These are phyloP conservation scores for Zoanthus sansibaricus DNA, from an alignment of 92 coral and sea anemone species.

Conservation along the genomic window DNA sequence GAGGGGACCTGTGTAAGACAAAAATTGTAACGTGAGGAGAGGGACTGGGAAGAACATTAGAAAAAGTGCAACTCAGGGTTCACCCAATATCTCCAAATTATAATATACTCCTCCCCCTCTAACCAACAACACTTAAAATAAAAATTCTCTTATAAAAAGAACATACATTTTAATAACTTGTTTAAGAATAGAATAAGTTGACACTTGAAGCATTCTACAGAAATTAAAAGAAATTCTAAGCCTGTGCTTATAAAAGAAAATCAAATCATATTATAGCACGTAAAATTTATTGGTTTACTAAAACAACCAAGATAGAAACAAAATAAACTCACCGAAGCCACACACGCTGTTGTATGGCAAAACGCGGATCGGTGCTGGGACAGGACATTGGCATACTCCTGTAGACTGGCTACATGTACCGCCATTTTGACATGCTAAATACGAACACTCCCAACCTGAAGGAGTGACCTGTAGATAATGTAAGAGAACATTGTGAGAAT, in stretches of 20 bases:
- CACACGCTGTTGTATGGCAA: slow-evolving; percentile 11
- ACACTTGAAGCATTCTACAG: too few species aligned
- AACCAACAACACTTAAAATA: too few species aligned
- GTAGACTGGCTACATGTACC: slow-evolving; percentile 2
- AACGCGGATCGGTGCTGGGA: not conserved
- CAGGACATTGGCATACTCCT: not conserved
- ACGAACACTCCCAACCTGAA: slow-evolving; percentile 10
- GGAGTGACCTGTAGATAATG: not conserved
- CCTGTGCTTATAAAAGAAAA: not conserved
- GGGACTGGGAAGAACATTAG: too few species aligned
- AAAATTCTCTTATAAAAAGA: too few species aligned
- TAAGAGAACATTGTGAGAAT: not conserved
- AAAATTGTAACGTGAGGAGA: too few species aligned
- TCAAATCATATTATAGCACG: not conserved
- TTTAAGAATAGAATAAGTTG: too few species aligned
- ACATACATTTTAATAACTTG: too few species aligned
- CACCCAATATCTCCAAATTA: too few species aligned
- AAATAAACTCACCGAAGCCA: not conserved
- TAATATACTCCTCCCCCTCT: too few species aligned
- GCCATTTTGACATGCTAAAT: slow-evolving; percentile 3
- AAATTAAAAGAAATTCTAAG: not conserved
- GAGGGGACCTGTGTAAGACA: too few species aligned
- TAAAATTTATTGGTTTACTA: not conserved
- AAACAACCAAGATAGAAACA: not conserved
- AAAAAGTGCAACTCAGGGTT: too few species aligned